phyloP scores from a whole-genome alignment of 2,888 invertebrate species.

The Diabrotica balteata region DNA sequence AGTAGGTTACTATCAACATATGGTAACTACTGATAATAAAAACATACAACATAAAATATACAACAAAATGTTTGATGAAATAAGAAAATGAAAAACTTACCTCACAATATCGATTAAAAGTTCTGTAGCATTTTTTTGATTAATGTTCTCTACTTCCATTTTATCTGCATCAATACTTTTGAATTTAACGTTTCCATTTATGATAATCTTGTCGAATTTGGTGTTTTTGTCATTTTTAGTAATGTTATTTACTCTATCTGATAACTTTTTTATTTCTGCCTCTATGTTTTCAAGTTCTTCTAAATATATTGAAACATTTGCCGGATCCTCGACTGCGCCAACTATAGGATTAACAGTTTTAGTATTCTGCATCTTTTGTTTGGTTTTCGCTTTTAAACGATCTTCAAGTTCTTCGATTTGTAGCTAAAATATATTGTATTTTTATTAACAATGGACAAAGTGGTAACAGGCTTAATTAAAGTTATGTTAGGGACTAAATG shows the following conservation, averaged over 20 bases:
- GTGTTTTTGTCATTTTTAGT: constrained; percentile 19
- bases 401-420: no score
- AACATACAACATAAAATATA: no score
- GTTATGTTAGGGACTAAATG: no score
- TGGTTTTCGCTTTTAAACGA: no score
- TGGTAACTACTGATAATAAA: no score
- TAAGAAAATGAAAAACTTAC: constrained; percentile 16
- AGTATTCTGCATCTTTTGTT: no score
- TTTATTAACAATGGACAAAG: no score
- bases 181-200: constrained; percentile 54
- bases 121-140: constrained; percentile 48
- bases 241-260: constrained; percentile 36
- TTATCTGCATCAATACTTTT: constrained; percentile 35
- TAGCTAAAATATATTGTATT: no score
- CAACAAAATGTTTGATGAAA: no score
- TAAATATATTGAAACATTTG: constrained; percentile 14
- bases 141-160: constrained; percentile 49
- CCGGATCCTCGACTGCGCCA: constrained; percentile 3
- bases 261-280: constrained; percentile 32
- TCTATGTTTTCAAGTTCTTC: constrained; percentile 19
- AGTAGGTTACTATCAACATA: no score
- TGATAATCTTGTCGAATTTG: constrained; percentile 44
- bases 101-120: constrained; percentile 51
- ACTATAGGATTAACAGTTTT: neutral
- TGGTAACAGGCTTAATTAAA: no score